Percentiles rank a stretch among this genome's conserved stretches.
phyloP scores from a whole-genome alignment of 2,888 invertebrate genomes.

The Melipona bicolor region DNA sequence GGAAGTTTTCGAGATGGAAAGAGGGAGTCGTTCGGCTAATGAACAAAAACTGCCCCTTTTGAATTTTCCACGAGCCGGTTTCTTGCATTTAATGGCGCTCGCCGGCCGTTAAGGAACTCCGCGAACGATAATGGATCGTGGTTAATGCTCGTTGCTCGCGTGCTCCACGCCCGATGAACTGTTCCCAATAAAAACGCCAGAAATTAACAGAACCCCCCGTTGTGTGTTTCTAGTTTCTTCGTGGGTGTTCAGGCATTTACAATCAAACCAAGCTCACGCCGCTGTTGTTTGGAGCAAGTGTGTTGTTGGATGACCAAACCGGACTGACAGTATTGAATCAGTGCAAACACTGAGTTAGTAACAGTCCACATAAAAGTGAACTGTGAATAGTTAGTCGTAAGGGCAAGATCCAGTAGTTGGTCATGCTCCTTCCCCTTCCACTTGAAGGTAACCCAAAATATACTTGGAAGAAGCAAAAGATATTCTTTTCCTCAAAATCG shows the following conservation, averaged over 20 bases:
- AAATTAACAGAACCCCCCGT: constrained; percentile 6
- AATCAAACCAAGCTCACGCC: not conserved
- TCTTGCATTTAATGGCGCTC: constrained; percentile 40
- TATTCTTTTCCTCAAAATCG: too few relatives aligned
- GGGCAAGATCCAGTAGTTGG: too few relatives aligned
- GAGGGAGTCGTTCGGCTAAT: constrained; percentile 18
- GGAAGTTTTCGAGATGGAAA: constrained; percentile 19
- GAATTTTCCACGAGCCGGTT: constrained; percentile 43
- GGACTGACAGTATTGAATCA: too few relatives aligned
- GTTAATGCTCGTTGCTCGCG: constrained; percentile 28
- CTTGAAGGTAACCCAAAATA: too few relatives aligned
- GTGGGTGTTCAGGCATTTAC: not conserved
- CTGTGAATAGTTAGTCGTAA: too few relatives aligned
- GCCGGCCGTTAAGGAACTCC: constrained; percentile 22
- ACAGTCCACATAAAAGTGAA: too few relatives aligned
- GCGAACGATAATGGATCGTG: constrained; percentile 40
- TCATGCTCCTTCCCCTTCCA: too few relatives aligned
- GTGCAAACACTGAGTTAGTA: too few relatives aligned
- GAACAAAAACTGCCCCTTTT: constrained; percentile 45
- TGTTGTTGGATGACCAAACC: too few relatives aligned
- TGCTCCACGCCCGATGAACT: constrained; percentile 6
- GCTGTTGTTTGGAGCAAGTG: not conserved
- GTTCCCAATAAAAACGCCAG: constrained; percentile 4
- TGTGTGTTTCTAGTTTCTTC: constrained; percentile 4
- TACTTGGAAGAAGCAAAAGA: too few relatives aligned